Percentiles rank a stretch among this genome's conserved stretches.
Conservation (phyloP, 2,113 vertebrate genomes). For the Apodemus sylvaticus region DNA sequence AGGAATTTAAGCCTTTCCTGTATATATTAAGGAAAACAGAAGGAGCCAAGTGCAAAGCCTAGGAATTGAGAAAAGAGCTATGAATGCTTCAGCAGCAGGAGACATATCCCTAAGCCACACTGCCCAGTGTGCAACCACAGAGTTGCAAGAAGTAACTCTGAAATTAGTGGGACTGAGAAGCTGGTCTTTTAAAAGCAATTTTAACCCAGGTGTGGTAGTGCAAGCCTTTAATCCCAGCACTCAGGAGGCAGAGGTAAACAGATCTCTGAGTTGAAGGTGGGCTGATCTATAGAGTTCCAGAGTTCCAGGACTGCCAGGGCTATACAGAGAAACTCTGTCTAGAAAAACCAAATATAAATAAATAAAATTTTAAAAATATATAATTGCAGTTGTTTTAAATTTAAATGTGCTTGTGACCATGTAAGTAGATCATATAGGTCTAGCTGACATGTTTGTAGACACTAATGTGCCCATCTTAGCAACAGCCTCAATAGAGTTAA, state of each 20-base stretch:
- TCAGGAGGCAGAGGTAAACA: background rate
- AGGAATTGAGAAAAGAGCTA: accelerated
- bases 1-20: background rate
- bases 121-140: background rate
- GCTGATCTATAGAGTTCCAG: background rate
- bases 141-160: accelerated
- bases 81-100: accelerated
- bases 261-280: background rate
- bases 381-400: background rate
- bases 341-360: background rate
- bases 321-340: background rate
- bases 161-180: background rate
- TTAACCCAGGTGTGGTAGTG: background rate
- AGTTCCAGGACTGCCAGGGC: background rate
- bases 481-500: background rate
- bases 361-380: background rate
- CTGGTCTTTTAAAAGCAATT: background rate
- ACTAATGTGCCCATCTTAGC: background rate
- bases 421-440: accelerated
- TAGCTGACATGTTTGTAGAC: too few species aligned
- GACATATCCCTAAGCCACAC: background rate
- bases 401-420: background rate
- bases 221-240: background rate
- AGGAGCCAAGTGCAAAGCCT: accelerated
- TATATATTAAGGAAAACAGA: background rate